Conservation (phyloP, 2,888 invertebrate genomes). For the Eurytoma californica region DNA sequence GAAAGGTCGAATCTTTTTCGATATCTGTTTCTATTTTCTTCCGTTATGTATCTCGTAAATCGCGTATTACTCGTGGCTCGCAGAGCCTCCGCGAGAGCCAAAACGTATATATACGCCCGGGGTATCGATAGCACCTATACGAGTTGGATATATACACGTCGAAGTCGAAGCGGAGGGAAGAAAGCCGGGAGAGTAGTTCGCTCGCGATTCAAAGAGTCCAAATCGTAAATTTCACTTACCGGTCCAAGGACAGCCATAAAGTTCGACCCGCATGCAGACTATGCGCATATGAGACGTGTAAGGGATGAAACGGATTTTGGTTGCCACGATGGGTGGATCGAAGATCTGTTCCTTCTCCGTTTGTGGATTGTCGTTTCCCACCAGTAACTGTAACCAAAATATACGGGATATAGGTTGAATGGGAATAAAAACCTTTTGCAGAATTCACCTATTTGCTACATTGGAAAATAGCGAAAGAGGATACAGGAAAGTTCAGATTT, state of each 20-base stretch:
- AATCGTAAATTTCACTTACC: conserved; percentile 78
- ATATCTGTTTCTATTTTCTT: conserved; percentile 56
- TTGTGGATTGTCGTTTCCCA: conserved; percentile 88
- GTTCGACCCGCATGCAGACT: conserved; percentile 88
- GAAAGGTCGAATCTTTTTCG: conserved; percentile 51
- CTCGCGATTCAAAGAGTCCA: conserved; percentile 23
- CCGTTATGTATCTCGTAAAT: conserved; percentile 56
- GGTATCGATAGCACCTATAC: neutral
- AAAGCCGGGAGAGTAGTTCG: neutral
- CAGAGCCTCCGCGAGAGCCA: conserved; percentile 16
- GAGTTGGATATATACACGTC: neutral
- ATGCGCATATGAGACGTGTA: conserved; percentile 86
- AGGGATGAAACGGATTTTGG: conserved; percentile 86
- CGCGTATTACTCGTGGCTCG: conserved; percentile 49
- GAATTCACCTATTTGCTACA: conserved; percentile 19
- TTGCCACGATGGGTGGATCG: conserved; percentile 86
- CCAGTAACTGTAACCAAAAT: conserved; percentile 81
- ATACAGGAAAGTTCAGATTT: neutral
- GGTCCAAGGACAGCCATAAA: conserved; percentile 87
- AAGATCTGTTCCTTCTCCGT: conserved; percentile 84
- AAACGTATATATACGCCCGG: neutral
- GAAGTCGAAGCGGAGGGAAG: neutral
- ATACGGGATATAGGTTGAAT: neutral
- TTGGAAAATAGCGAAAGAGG: conserved; percentile 15
- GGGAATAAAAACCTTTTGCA: neutral